Conservation (phyloP, 2,888 invertebrate species). For the Candidula unifasciata region DNA sequence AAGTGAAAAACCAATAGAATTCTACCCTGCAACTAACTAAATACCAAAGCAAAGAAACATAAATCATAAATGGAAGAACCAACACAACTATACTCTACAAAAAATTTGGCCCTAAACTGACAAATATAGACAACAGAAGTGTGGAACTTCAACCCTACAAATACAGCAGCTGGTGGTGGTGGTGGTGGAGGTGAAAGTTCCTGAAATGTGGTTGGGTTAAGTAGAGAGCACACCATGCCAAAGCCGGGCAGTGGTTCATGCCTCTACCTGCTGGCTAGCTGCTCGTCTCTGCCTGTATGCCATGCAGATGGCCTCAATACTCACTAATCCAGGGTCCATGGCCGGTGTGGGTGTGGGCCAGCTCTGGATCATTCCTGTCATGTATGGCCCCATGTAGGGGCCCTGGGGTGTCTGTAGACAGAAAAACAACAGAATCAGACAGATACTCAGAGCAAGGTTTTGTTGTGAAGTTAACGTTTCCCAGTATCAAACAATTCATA, state of each 20-base stretch:
- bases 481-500: too few relatives aligned
- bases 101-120: too few relatives aligned
- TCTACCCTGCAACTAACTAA: too few relatives aligned
- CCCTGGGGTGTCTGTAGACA: constrained; percentile 19
- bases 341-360: constrained; percentile 40
- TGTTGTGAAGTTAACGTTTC: too few relatives aligned
- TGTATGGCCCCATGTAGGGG: constrained; percentile 35
- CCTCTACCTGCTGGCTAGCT: constrained; percentile 50
- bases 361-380: constrained; percentile 40
- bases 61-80: too few relatives aligned
- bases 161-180: neutral
- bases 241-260: neutral
- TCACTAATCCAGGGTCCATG: constrained; percentile 50
- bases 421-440: neutral
- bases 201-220: neutral
- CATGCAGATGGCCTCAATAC: constrained; percentile 54
- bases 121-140: too few relatives aligned
- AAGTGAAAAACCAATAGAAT: too few relatives aligned
- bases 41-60: too few relatives aligned
- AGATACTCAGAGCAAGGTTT: too few relatives aligned
- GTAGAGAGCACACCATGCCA: constrained; percentile 31
- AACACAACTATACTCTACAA: too few relatives aligned
- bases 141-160: too few relatives aligned
- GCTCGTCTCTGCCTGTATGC: constrained; percentile 52
- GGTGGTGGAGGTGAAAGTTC: neutral